Evolutionary conservation across 2,888 invertebrate species (phyloP).

Genomic region (Tetropium fuscum): DNA sequence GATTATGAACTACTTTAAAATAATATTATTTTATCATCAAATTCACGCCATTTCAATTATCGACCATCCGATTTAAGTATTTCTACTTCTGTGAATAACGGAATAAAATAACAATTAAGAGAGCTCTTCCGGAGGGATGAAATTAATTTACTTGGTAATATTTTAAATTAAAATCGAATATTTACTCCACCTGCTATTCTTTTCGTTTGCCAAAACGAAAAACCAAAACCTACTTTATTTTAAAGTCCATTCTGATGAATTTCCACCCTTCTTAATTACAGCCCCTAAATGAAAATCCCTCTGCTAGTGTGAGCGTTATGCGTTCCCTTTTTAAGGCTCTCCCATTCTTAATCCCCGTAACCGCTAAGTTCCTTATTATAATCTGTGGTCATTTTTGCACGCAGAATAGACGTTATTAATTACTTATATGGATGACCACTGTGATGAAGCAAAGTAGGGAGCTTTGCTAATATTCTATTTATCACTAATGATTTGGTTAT

Average conservation of each 20-base stretch:
- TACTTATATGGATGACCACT: slow-evolving; percentile 42
- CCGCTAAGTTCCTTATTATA: slow-evolving; percentile 7
- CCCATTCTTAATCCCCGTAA: not conserved
- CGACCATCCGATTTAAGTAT: slow-evolving; percentile 9
- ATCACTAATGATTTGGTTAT: slow-evolving; percentile 29
- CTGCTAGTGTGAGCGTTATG: slow-evolving; percentile 7
- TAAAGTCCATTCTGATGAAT: slow-evolving; percentile 64
- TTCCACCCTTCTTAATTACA: slow-evolving; percentile 65
- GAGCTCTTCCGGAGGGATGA: not conserved
- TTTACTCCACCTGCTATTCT: slow-evolving; percentile 47
- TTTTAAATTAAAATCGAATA: slow-evolving; percentile 5
- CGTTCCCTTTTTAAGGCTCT: slow-evolving; percentile 21
- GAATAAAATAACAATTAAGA: slow-evolving; percentile 23
- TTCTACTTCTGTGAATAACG: slow-evolving; percentile 14
- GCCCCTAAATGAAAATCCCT: slow-evolving; percentile 10
- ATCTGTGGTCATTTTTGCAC: slow-evolving; percentile 49
- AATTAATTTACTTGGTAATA: slow-evolving; percentile 9
- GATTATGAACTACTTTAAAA: not conserved
- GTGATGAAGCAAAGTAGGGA: too few species aligned
- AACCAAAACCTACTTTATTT: slow-evolving; percentile 49
- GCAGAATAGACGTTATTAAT: slow-evolving; percentile 49
- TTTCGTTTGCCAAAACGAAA: slow-evolving; percentile 44
- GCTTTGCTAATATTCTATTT: slow-evolving; percentile 31
- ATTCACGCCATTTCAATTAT: slow-evolving; percentile 13
- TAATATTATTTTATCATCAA: slow-evolving; percentile 28